Conservation (phyloP, 2,797 vertebrate species). For the Pseudochirops cupreus region DNA sequence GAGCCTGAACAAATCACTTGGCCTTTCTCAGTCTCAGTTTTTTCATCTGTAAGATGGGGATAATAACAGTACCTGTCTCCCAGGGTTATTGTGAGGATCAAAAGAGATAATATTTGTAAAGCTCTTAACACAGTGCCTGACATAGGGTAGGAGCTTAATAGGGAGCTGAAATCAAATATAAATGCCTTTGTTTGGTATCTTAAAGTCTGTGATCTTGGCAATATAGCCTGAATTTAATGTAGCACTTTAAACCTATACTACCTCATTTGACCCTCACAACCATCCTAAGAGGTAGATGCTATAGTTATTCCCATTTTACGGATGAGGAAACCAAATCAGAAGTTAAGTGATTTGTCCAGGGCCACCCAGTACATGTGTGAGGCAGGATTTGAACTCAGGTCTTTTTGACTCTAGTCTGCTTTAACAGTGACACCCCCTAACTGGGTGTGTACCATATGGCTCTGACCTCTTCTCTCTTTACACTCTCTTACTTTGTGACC, state of each 20-base stretch:
- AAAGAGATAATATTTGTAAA: neutral
- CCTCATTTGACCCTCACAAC: neutral
- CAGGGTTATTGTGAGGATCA: neutral
- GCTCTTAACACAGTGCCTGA: neutral
- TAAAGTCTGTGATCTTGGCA: neutral
- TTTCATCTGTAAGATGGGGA: neutral
- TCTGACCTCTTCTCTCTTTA: too few relatives aligned
- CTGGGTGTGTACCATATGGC: too few relatives aligned
- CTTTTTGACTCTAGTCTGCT: too few relatives aligned
- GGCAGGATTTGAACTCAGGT: too few relatives aligned
- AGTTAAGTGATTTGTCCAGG: too few relatives aligned
- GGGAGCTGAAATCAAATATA: neutral
- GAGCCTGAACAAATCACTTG: neutral
- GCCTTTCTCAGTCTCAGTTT: neutral
- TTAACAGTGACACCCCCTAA: too few relatives aligned
- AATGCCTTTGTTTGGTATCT: neutral
- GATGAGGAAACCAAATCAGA: neutral
- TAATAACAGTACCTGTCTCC: neutral
- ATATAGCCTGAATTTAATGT: neutral
- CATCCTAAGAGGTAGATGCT: neutral
- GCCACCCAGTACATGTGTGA: too few relatives aligned
- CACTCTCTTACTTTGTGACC: too few relatives aligned
- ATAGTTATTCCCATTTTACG: neutral
- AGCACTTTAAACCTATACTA: neutral
- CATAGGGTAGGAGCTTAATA: neutral